Evolutionary conservation across 1,140 invertebrate species (phyloP).

Genomic region (Temnothorax nylanderi): DNA sequence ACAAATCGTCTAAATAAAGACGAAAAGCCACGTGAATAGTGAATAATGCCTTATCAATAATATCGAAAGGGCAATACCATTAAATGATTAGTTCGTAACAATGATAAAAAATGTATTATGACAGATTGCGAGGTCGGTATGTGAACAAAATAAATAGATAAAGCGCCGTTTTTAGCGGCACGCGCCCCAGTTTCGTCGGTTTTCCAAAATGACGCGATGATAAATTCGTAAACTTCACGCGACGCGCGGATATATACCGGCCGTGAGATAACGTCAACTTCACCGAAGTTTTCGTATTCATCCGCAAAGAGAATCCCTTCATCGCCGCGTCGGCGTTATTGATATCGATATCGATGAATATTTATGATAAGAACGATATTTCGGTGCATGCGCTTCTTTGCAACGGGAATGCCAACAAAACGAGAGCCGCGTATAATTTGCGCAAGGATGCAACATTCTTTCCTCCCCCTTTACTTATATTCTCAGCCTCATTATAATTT

Average conservation of each 20-base stretch:
- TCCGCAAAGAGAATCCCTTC: constrained; percentile 33
- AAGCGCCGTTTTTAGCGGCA: background rate
- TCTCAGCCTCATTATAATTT: constrained; percentile 2
- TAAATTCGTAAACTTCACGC: constrained; percentile 71
- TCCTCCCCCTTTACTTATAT: background rate
- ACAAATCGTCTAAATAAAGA: constrained; percentile 8
- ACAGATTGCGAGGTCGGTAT: background rate
- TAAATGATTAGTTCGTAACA: background rate
- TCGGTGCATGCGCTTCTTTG: constrained; percentile 6
- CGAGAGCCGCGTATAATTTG: background rate
- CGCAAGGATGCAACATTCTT: background rate
- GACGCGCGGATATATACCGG: constrained; percentile 38
- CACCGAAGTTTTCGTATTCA: constrained; percentile 69
- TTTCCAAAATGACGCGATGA: constrained; percentile 62
- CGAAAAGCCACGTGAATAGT: background rate
- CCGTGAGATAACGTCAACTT: constrained; percentile 64
- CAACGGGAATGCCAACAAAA: background rate
- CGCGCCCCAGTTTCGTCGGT: background rate
- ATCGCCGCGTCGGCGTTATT: constrained; percentile 34
- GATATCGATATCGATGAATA: constrained; percentile 57
- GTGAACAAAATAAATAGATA: background rate
- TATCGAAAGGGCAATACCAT: background rate
- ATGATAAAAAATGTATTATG: background rate
- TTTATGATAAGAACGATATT: constrained; percentile 47
- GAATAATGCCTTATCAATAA: background rate